Base-by-base conservation (phyloP, 2,797 vertebrate genomes). In the Crenichthys baileyi region DNA sequence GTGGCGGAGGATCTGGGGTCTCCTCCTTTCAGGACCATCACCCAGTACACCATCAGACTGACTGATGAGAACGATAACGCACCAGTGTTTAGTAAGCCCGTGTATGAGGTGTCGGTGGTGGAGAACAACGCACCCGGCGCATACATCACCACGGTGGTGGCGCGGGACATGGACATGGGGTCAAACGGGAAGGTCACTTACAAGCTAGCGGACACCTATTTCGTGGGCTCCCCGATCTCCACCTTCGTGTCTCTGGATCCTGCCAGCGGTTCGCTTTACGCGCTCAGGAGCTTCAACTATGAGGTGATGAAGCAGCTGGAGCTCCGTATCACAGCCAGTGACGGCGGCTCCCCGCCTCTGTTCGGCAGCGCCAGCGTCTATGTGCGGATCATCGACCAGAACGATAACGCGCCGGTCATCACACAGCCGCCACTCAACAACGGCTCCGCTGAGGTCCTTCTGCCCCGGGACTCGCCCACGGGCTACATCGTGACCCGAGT, bases 41-140 rank as follows among this genome's bases (percentile, higher is more conserved):
- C 96, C 2, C 97, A 97, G 79, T 97, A 97, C 93, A 97, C 97
- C 0, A 97, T 98, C 87, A 87, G 96, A 2, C 92, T 99, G 50
- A 96, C 96, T 0, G 98, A 99, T 22, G 97, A 98, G 92, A 99
- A 99, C 26, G 98, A 99, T 92, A 98, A 99, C 0, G 96, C 96
- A 0, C 98, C 97, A 0, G 92, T 96, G 77, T 99, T 98, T 8
- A 92, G 96, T 15, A 95, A 96, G 70, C 91, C 96, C 0, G 93
- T 97, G 75, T 98, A 97, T 0, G 97, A 98, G 76, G 97, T 98
- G 85, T 94, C 97, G 0, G 93, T 98, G 48, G 91, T 94, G 5
- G 97, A 99, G 91, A 99, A 99, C 89, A 98, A 98, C 81, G 96
- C 97, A 0, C 97, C 97, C 0, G 98, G 98, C 0, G 96, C 97